Conservation (phyloP, 1,140 invertebrate species). For the Caerostris darwini region DNA sequence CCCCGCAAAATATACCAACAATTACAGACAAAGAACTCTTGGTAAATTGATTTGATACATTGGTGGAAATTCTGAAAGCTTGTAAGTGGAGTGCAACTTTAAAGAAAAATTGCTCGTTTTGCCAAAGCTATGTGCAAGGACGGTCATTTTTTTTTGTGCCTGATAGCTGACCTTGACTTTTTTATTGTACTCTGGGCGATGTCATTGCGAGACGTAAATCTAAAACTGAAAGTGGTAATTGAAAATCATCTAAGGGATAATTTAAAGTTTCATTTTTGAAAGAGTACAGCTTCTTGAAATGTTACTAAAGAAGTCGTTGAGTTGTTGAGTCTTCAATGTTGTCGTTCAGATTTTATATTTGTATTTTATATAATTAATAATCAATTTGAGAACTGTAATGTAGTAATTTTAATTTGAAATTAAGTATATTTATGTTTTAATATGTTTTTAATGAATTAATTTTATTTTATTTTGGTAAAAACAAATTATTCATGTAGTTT, state of each 20-base stretch:
- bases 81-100: background rate
- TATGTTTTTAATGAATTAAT: too few relatives aligned
- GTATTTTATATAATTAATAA: too few relatives aligned
- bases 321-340: too few relatives aligned
- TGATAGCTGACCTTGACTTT: background rate
- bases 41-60: background rate
- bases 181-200: background rate
- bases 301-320: too few relatives aligned
- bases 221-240: background rate
- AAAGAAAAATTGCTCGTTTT: background rate
- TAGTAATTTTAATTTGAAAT: too few relatives aligned
- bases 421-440: too few relatives aligned
- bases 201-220: background rate
- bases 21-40: background rate
- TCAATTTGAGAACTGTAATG: too few relatives aligned
- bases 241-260: background rate
- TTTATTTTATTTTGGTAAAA: too few relatives aligned
- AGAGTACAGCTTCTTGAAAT: background rate
- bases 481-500: too few relatives aligned
- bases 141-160: background rate
- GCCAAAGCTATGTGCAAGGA: background rate
- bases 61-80: background rate
- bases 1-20: background rate
- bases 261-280: background rate
- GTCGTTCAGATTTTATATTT: too few relatives aligned